These are phyloP conservation scores for Sitta carolinensis DNA, from an alignment of 2,797 vertebrate species.

Conservation along the genomic window DNA sequence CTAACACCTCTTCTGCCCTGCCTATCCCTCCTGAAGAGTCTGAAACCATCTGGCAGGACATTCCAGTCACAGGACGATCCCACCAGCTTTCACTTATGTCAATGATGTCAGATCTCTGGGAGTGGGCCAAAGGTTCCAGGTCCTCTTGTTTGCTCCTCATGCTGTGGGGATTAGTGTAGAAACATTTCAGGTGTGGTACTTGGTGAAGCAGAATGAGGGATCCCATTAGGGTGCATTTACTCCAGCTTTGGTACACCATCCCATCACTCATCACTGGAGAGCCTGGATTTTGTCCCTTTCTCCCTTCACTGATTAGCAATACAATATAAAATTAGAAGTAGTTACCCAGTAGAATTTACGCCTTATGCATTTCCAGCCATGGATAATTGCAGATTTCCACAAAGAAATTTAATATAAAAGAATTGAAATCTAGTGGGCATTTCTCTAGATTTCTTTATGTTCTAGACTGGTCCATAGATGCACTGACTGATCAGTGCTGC, in stretches of 20 bases:
- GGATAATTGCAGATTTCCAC: neutral
- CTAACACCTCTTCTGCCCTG: neutral
- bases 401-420: neutral
- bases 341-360: neutral
- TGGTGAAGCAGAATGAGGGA: neutral
- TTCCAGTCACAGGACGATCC: neutral
- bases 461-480: neutral
- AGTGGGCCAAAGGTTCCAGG: neutral
- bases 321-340: neutral
- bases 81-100: neutral
- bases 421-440: neutral
- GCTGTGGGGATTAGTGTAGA: accelerated
- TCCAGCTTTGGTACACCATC: neutral
- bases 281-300: neutral
- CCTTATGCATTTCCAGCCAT: neutral
- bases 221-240: neutral
- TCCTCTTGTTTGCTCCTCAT: neutral
- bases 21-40: neutral
- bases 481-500: neutral
- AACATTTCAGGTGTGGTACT: neutral
- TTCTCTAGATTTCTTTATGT: neutral
- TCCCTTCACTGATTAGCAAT: neutral
- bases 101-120: neutral
- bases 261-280: neutral
- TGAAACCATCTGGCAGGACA: neutral